These are phyloP conservation scores for Argyra leucocephala DNA, from an alignment of 2,888 invertebrate genomes.

Conservation along the genomic window DNA sequence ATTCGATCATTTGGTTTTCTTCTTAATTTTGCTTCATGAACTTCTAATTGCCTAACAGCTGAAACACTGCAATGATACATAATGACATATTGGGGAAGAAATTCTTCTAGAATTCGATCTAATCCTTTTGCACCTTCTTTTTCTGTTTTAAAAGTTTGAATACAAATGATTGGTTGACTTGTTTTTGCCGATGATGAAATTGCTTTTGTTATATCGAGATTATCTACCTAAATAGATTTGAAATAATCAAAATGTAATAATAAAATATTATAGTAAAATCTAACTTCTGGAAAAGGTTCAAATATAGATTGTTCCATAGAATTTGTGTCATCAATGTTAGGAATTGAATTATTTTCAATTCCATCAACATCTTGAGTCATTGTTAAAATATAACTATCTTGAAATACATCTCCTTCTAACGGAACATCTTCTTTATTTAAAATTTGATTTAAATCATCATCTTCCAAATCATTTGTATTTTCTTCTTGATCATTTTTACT, in stretches of 20 bases:
- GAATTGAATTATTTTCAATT: constrained; percentile 13
- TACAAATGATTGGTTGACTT: constrained; percentile 59
- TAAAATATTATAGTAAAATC: constrained; percentile 17
- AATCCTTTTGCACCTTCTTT: constrained; percentile 60
- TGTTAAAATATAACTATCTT: constrained; percentile 60
- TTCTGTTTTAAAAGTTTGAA: constrained; percentile 68
- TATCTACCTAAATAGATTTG: constrained; percentile 48
- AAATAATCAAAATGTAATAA: constrained; percentile 13
- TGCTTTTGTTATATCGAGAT: constrained; percentile 56
- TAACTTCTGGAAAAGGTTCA: constrained; percentile 56
- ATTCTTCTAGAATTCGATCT: constrained; percentile 55
- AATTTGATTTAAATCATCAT: constrained; percentile 34
- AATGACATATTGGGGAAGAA: constrained; percentile 72
- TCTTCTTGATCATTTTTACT: constrained; percentile 12
- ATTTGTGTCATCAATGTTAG: constrained; percentile 24
- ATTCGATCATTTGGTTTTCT: constrained; percentile 45
- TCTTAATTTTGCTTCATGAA: constrained; percentile 58
- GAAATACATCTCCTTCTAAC: constrained; percentile 45
- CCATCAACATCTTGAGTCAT: constrained; percentile 49
- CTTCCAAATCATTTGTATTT: constrained; percentile 26
- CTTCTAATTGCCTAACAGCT: constrained; percentile 82
- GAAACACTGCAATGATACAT: constrained; percentile 84
- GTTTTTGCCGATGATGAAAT: constrained; percentile 45
- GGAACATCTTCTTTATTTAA: constrained; percentile 32
- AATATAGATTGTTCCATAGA: constrained; percentile 43